These are phyloP conservation scores for Heterotis niloticus DNA, from an alignment of 2,113 vertebrate species.

Conservation along the genomic window DNA sequence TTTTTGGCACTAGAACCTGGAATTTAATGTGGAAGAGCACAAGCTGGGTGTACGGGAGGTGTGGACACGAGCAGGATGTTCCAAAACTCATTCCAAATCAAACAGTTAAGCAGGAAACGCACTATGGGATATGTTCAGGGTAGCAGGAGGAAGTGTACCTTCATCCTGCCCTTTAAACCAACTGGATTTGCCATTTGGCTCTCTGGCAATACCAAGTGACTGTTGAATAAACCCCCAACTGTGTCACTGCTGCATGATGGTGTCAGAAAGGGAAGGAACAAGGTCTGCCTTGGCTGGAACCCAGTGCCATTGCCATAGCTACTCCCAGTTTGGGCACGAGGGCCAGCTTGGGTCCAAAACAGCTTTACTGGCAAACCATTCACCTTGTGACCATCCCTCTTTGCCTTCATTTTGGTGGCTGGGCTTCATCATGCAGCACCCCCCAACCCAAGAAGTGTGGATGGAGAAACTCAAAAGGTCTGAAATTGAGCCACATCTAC, in stretches of 20 bases:
- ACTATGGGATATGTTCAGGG: neutral
- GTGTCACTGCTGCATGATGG: neutral
- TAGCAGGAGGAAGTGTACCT: neutral
- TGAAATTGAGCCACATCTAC: neutral
- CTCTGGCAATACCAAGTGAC: slow-evolving; percentile 3
- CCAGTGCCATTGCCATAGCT: neutral
- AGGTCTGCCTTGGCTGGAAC: neutral
- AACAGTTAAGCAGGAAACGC: slow-evolving; percentile 22
- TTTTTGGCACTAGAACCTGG: slow-evolving; percentile 9
- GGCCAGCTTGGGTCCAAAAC: neutral
- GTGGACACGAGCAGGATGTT: slow-evolving; percentile 3
- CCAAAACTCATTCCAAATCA: slow-evolving; percentile 12
- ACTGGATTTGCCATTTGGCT: slow-evolving; percentile 4
- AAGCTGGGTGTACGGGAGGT: neutral
- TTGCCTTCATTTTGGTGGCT: neutral
- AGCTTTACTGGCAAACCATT: neutral
- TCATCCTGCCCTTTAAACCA: slow-evolving; percentile 1
- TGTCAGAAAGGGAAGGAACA: neutral
- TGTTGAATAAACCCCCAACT: slow-evolving; percentile 19
- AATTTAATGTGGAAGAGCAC: neutral
- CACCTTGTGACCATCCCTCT: neutral
- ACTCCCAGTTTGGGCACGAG: neutral
- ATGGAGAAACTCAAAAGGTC: neutral
- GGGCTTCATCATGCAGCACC: neutral
- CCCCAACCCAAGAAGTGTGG: neutral